Percentiles rank a stretch among this genome's conserved stretches.
These are phyloP conservation scores for Taenioides sp. DNA, from an alignment of 2,797 vertebrate genomes.

Conservation along the genomic window DNA sequence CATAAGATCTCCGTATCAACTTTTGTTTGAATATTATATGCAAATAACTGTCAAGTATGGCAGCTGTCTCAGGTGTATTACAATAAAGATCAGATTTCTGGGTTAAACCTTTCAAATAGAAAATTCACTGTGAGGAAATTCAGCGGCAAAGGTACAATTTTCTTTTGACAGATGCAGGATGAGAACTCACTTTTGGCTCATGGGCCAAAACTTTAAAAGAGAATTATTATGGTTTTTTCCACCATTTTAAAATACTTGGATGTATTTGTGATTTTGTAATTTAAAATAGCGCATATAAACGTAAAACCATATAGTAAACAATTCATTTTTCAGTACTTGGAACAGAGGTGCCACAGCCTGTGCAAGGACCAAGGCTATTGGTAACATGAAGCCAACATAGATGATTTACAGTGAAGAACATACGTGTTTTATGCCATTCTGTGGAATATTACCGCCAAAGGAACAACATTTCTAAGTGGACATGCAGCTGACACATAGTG, in stretches of 20 bases:
- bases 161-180: slow-evolving; percentile 18
- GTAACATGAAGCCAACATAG: too few relatives aligned
- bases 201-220: slow-evolving; percentile 11
- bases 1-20: background rate
- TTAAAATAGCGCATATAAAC: background rate
- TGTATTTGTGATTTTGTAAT: background rate
- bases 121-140: slow-evolving; percentile 25
- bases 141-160: slow-evolving; percentile 7
- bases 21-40: slow-evolving; percentile 12
- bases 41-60: slow-evolving; percentile 17
- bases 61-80: slow-evolving; percentile 12
- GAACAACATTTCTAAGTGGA: too few relatives aligned
- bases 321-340: too few relatives aligned
- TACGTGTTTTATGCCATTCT: too few relatives aligned
- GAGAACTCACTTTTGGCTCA: slow-evolving; percentile 18
- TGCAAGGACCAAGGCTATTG: too few relatives aligned
- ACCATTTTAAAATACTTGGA: background rate
- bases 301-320: too few relatives aligned
- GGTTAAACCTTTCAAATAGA: slow-evolving; percentile 16
- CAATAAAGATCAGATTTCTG: slow-evolving; percentile 15
- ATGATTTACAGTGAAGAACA: too few relatives aligned
- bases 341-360: too few relatives aligned
- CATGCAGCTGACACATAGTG: too few relatives aligned
- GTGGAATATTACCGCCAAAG: too few relatives aligned
- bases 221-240: background rate